A percentile compares a stretch with the other conserved stretches of the same genome.
phyloP scores from a whole-genome alignment of 1,140 invertebrate genomes.

The Bacillus rossius region DNA sequence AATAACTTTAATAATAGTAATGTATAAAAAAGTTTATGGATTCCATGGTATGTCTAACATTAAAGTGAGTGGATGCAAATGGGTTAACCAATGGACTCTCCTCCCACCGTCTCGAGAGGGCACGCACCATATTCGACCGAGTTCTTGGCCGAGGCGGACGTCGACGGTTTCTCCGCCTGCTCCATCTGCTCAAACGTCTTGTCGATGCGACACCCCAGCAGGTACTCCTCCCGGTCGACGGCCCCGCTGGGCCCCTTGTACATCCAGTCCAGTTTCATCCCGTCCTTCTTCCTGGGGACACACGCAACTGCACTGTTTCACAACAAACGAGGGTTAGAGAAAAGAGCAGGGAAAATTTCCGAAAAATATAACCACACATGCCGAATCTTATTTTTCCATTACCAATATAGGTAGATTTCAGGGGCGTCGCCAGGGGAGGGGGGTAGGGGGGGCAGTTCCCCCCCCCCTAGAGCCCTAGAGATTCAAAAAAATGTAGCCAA shows the following conservation, averaged over 20 bases:
- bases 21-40: too few relatives aligned
- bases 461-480: too few relatives aligned
- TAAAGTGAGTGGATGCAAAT: too few relatives aligned
- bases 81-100: too few relatives aligned
- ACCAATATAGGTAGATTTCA: too few relatives aligned
- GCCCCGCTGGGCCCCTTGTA: conserved; percentile 74
- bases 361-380: neutral
- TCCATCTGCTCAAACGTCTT: conserved; percentile 70
- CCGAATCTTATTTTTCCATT: neutral
- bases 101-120: too few relatives aligned
- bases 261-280: conserved; percentile 85
- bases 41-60: too few relatives aligned
- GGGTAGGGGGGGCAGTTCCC: too few relatives aligned
- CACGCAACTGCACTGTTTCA: neutral
- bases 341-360: neutral
- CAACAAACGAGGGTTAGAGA: neutral
- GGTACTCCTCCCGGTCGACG: conserved; percentile 81
- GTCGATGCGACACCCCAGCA: conserved; percentile 82
- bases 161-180: conserved; percentile 49
- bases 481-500: too few relatives aligned
- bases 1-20: too few relatives aligned
- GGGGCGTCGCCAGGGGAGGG: too few relatives aligned
- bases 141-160: conserved; percentile 46
- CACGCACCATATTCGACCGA: conserved; percentile 57
- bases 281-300: conserved; percentile 46